Conservation (phyloP, 2,797 vertebrate genomes). For the Anguilla obscura region DNA sequence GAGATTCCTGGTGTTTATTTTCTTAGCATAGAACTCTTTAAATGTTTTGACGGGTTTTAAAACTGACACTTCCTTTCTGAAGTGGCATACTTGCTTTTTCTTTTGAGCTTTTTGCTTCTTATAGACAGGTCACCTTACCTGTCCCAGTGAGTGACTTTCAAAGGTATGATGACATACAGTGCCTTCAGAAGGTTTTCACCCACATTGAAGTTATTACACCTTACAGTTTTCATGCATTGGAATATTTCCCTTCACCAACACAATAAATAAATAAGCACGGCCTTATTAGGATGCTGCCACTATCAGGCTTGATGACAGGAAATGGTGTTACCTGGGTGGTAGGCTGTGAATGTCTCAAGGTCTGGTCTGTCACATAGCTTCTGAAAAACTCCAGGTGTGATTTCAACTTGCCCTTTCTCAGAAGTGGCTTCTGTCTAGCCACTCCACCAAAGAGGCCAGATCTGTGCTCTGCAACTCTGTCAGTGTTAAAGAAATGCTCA, state of each 20-base stretch:
- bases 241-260: neutral
- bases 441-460: neutral
- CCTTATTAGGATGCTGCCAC: neutral
- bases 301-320: neutral
- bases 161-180: neutral
- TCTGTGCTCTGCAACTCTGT: neutral
- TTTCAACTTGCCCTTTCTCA: neutral
- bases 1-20: neutral
- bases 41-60: slow-evolving; percentile 1
- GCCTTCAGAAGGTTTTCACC: neutral
- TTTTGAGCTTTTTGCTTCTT: neutral
- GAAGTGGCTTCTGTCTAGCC: neutral
- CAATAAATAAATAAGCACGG: neutral
- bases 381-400: neutral
- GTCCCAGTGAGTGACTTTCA: neutral
- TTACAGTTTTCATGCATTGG: neutral
- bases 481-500: neutral
- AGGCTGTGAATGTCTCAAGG: too few relatives aligned
- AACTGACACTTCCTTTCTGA: slow-evolving; percentile 4
- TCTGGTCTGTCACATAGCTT: neutral
- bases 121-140: neutral
- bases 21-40: neutral
- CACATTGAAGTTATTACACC: neutral
- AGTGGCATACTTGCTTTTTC: neutral
- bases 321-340: neutral